phyloP scores from a whole-genome alignment of 1,140 invertebrate species.

The Drosophila nasuta region DNA sequence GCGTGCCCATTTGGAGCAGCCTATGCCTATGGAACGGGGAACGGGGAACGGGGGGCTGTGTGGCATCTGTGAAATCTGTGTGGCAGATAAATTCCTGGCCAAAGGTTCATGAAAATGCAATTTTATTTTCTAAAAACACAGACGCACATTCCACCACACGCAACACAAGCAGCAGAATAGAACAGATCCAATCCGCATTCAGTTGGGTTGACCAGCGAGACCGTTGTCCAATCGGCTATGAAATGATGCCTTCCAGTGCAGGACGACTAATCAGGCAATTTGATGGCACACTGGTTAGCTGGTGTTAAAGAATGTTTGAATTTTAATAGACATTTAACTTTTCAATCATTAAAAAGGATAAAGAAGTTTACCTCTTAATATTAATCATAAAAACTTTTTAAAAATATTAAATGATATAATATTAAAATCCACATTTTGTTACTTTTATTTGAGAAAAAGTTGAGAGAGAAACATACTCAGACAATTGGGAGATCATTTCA shows the following conservation, averaged over 20 bases:
- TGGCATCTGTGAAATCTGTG: slow-evolving; percentile 69
- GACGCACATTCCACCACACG: slow-evolving; percentile 58
- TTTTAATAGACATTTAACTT: too few species aligned
- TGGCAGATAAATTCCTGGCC: slow-evolving; percentile 75
- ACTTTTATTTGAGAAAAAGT: too few species aligned
- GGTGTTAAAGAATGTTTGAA: too few species aligned
- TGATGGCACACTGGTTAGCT: slow-evolving; percentile 50
- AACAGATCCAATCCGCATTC: slow-evolving; percentile 36
- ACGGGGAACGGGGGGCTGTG: background rate
- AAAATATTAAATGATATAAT: too few species aligned
- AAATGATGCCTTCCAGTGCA: slow-evolving; percentile 72
- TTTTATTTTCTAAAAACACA: slow-evolving; percentile 83
- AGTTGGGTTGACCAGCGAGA: slow-evolving; percentile 57
- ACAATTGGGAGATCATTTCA: too few species aligned
- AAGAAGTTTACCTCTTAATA: too few species aligned
- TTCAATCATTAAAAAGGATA: too few species aligned
- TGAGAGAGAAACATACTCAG: too few species aligned
- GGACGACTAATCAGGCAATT: slow-evolving; percentile 69
- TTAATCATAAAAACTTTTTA: too few species aligned
- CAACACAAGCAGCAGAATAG: slow-evolving; percentile 13
- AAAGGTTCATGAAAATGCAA: slow-evolving; percentile 84
- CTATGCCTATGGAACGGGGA: background rate
- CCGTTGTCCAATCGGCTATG: slow-evolving; percentile 75
- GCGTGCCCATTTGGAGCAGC: slow-evolving; percentile 67
- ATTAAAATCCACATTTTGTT: too few species aligned